Percentiles rank a stretch among this genome's conserved stretches.
Conservation (phyloP, 2,113 vertebrate genomes). For the Misgurnus mizolepis region DNA sequence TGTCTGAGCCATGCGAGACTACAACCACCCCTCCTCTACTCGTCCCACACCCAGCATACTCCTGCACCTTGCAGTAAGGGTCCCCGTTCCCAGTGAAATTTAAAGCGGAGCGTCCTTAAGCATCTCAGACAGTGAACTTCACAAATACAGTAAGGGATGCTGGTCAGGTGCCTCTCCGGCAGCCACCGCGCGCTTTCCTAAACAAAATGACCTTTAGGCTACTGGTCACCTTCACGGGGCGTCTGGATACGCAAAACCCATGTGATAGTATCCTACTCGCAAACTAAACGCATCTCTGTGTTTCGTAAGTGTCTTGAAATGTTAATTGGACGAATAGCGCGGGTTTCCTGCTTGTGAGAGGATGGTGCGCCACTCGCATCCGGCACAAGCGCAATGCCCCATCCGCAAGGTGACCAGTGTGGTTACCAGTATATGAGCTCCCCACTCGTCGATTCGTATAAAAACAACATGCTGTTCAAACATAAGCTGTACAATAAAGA, state of each 20-base stretch:
- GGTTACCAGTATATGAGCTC: slow-evolving; percentile 48
- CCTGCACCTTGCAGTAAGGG: slow-evolving; percentile 53
- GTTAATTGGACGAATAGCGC: slow-evolving; percentile 23
- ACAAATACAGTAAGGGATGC: background rate
- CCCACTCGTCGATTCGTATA: slow-evolving; percentile 37
- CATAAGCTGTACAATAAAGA: background rate
- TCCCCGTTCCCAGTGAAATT: slow-evolving; percentile 8
- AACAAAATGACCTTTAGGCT: slow-evolving; percentile 77
- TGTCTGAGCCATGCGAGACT: slow-evolving; percentile 47
- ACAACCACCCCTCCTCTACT: slow-evolving; percentile 44
- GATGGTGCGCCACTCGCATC: slow-evolving; percentile 58
- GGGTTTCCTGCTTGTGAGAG: slow-evolving; percentile 14
- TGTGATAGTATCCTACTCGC: background rate
- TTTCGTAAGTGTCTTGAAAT: slow-evolving; percentile 26
- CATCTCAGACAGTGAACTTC: slow-evolving; percentile 29
- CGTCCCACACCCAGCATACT: slow-evolving; percentile 49
- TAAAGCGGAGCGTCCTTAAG: slow-evolving; percentile 5
- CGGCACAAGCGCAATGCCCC: slow-evolving; percentile 62
- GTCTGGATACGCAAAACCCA: slow-evolving; percentile 36
- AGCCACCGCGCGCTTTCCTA: slow-evolving; percentile 50
- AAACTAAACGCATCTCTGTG: background rate
- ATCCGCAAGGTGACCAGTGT: slow-evolving; percentile 74
- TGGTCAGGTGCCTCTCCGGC: slow-evolving; percentile 8
- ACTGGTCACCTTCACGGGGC: slow-evolving; percentile 76
- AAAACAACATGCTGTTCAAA: slow-evolving; percentile 3